phyloP scores from a whole-genome alignment of 2,888 invertebrate genomes.

The Belgica antarctica region DNA sequence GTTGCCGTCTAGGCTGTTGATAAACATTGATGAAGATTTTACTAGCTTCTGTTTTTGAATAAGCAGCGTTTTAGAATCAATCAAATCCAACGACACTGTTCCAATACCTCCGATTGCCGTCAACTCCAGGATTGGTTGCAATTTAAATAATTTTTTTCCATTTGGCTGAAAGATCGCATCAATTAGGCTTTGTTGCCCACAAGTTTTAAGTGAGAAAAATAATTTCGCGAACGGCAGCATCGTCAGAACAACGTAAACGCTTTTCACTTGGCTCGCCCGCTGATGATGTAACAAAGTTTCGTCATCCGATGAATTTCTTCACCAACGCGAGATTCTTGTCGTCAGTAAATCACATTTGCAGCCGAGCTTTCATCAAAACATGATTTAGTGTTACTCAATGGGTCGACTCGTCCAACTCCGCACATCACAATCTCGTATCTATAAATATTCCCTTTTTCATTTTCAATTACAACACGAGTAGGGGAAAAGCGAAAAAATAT shows the following conservation, averaged over 20 bases:
- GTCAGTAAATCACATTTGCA: neutral
- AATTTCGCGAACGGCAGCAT: neutral
- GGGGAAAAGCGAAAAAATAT: neutral
- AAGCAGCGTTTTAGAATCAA: neutral
- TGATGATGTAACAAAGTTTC: neutral
- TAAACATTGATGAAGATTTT: neutral
- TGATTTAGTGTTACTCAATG: neutral
- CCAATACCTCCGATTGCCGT: neutral
- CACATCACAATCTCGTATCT: neutral
- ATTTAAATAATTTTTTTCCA: neutral
- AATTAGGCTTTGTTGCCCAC: constrained; percentile 5
- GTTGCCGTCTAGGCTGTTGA: constrained; percentile 6
- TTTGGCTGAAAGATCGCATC: neutral
- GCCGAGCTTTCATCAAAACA: neutral
- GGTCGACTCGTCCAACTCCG: neutral
- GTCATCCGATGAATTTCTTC: neutral
- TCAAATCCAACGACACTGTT: neutral
- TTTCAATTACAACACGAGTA: constrained; percentile 12
- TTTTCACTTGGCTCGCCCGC: neutral
- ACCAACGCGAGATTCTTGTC: neutral
- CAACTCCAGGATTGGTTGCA: constrained; percentile 5
- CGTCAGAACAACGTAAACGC: neutral
- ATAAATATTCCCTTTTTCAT: constrained; percentile 18
- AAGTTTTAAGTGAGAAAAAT: neutral
- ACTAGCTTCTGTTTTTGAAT: neutral